Base-by-base conservation (phyloP, 2,113 vertebrate genomes). In the Syngnathoides biaculeatus region DNA sequence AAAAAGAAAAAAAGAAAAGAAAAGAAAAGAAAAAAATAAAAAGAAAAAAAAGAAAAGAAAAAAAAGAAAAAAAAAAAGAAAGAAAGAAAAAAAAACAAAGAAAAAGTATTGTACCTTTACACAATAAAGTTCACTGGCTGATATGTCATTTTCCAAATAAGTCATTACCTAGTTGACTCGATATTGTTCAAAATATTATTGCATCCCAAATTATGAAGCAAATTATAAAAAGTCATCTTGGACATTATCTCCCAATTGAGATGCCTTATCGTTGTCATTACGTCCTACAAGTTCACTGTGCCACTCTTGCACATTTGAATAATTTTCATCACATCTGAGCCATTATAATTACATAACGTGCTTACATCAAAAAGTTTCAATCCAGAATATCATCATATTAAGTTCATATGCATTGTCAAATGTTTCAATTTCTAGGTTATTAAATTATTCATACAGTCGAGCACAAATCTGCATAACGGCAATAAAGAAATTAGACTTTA, bases 101-200 rank as follows among this genome's bases (percentile, higher is more conserved):
- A 68, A 64, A 55, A 67, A 66, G 13, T 59, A 35, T 66, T 55
- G 59, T 2, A 61, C 30, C 15, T 27, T 57, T 26, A 63, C 59
- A 5, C 15, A 24, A 9, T 77, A 20, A 65, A 60, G 10, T 19
- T 67, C 48, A 14, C 2, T 64, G 62, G 20, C 40, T 24, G 56
- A 66, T 47, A 7, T 1, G 39, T 48, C 61, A 50, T 65, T 61
- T 19, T n/a, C 26, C 58, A 17, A 4, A 17, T 57, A 27, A 17
- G 27, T 0, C 12, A 57, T 30, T 30, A 30, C 7, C 17, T 57
- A 35, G 30, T 35, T 35, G 30, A 35, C 30, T 57, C 7, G 27
- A 35, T 57, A 57, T 30, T 57, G 55, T 57, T 27, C 17, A 19
- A 35, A 57, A 57, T 26, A 27, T 56, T 56, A 14, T 26, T 56